Conservation (phyloP, 2,113 vertebrate species). For the Nettapus auritus region DNA sequence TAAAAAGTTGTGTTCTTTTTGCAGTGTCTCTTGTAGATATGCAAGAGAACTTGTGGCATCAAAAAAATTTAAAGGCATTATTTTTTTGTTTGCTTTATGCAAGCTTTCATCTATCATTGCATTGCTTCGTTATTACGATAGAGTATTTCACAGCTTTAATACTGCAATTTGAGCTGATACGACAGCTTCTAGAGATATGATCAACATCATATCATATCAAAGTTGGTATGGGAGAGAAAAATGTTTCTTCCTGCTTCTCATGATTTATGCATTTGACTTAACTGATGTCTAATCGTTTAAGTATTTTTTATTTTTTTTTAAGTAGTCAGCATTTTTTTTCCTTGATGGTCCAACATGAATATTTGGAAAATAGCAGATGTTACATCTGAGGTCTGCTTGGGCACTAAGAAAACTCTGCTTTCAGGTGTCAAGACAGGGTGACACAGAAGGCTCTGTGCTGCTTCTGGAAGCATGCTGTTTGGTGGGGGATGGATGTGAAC, state of each 20-base stretch:
- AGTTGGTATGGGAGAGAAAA: not conserved
- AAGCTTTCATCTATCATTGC: accelerated
- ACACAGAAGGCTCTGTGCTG: not conserved
- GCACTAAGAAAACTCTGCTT: not conserved
- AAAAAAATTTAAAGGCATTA: not conserved
- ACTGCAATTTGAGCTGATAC: not conserved
- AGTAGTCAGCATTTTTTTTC: not conserved
- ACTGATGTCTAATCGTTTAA: not conserved
- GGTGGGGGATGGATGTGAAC: not conserved
- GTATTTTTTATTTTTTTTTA: not conserved
- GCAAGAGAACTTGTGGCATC: not conserved
- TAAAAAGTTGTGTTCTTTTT: not conserved
- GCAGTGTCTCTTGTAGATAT: not conserved
- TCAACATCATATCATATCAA: not conserved
- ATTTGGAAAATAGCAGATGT: not conserved
- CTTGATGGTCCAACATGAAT: not conserved
- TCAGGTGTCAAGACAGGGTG: not conserved
- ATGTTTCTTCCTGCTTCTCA: not conserved
- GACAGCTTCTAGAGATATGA: not conserved
- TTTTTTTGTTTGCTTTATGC: not conserved
- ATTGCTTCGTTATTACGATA: not conserved
- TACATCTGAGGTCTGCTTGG: not conserved
- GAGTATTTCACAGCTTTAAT: not conserved
- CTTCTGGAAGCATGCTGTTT: not conserved
- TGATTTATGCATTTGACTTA: not conserved